These are phyloP conservation scores for Drosophila robusta DNA, from an alignment of 2,888 invertebrate species.

Conservation along the genomic window DNA sequence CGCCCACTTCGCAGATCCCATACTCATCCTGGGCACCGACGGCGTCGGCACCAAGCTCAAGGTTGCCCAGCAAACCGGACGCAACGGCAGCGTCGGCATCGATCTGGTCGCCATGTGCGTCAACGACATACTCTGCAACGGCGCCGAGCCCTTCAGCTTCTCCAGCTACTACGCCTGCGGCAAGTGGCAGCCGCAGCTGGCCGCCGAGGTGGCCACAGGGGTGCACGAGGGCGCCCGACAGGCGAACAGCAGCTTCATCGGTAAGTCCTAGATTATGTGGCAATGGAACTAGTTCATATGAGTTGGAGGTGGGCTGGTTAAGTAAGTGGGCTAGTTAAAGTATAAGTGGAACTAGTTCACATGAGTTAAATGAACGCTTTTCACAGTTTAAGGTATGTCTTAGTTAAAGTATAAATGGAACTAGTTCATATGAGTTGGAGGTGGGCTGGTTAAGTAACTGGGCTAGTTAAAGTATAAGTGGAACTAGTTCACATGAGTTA, in stretches of 20 bases:
- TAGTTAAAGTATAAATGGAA: too few relatives aligned
- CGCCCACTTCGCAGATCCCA: conserved; percentile 88
- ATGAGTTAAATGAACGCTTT: too few relatives aligned
- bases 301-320: too few relatives aligned
- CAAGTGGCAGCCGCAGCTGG: conserved; percentile 89
- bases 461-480: too few relatives aligned
- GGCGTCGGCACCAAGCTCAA: conserved; percentile 99
- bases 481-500: too few relatives aligned
- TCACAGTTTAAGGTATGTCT: too few relatives aligned
- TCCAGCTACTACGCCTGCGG: conserved; percentile 97
- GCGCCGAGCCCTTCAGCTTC: conserved; percentile 98
- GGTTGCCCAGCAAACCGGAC: conserved; percentile 92
- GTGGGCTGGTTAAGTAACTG: too few relatives aligned
- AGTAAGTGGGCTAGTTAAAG: too few relatives aligned
- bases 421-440: too few relatives aligned
- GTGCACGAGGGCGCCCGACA: conserved; percentile 94
- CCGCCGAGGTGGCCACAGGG: conserved; percentile 86
- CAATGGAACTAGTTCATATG: too few relatives aligned
- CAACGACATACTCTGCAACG: conserved; percentile 98
- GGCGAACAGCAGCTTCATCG: conserved; percentile 94
- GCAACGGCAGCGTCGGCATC: conserved; percentile 93
- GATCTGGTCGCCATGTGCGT: conserved; percentile 99
- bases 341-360: too few relatives aligned
- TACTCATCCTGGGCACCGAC: conserved; percentile 97
- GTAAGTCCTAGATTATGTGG: conserved; percentile 85